Evolutionary conservation across 2,113 vertebrate genomes (phyloP), one percentile per base, ranked within the genome.

Genomic region (Suricata suricatta): DNA sequence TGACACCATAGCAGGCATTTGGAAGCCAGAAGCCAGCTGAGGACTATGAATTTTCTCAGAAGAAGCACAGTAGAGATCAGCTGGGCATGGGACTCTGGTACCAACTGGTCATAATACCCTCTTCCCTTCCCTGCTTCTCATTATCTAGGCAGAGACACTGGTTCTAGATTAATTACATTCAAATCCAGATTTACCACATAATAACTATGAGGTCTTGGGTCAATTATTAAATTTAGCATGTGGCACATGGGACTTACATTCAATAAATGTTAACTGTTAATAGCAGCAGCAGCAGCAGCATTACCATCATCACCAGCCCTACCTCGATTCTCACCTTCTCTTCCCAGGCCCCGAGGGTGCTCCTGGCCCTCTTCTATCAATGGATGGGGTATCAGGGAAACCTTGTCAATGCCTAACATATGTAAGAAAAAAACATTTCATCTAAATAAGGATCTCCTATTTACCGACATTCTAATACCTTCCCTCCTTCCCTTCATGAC

Each of bases 391-490:
- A 52, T 52, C 63, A 41, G 19, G n/a, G 63, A 71, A 95, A 87
- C 7, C 74, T 19, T 33, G 71, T 33, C 71, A 86, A 60, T 38
- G 19, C 7, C 71, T 95, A 69, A 69, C 60, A 50, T 86, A 50
- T 79, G 31, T 19, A 79, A 60, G 47, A 91, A 91, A 60, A 60
- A 52, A 52, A 79, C 79, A 44, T 60, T 71, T 91, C 25, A 25
- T 69, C 54, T 71, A 79, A 79, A 91, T 17, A 91, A 85, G 60
- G 50, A 77, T 79, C 29, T 85, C 60, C 50, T 69, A 60, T 69
- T 95, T 95, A 91, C 35, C 27, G 69, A 85, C 38, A 84, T 69
- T 90, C 41, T 90, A 76, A 84, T 44, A 83, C 35, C 93, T 76
- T 90, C 16, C 54, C 7, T 95, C 21, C 41, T 72, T 72, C n/a